Evolutionary conservation across 2,797 vertebrate genomes (phyloP).

Genomic region (Syngnathus acus): DNA sequence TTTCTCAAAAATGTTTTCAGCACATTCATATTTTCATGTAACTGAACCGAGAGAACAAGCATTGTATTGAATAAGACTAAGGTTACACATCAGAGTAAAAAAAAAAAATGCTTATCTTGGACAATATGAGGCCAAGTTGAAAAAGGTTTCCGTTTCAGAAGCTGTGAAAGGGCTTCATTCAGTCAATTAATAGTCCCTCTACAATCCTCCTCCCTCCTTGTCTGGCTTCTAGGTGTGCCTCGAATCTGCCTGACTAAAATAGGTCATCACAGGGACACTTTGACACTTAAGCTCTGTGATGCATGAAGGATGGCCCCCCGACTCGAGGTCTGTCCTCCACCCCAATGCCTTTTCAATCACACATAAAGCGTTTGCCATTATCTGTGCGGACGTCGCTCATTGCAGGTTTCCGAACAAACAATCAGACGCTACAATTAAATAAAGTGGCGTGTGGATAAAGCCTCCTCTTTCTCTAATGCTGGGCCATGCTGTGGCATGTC

Average conservation of each 20-base stretch:
- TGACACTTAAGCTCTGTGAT: slow-evolving; percentile 30
- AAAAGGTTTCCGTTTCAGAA: too few relatives aligned
- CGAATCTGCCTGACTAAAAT: slow-evolving; percentile 18
- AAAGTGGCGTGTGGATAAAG: neutral
- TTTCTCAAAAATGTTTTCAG: too few relatives aligned
- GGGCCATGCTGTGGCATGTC: neutral
- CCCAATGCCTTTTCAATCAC: neutral
- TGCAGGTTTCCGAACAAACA: neutral
- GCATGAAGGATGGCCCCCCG: slow-evolving; percentile 36
- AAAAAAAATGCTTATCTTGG: too few relatives aligned
- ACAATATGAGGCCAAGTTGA: too few relatives aligned
- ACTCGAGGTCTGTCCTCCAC: slow-evolving; percentile 2
- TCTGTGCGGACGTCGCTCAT: slow-evolving; percentile 8
- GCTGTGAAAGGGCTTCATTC: too few relatives aligned
- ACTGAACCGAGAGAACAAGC: too few relatives aligned
- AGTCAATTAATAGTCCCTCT: too few relatives aligned
- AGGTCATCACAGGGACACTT: slow-evolving; percentile 20
- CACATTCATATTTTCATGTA: too few relatives aligned
- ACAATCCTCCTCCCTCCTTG: neutral
- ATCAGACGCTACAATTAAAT: neutral
- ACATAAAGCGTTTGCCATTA: slow-evolving; percentile 1
- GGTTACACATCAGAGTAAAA: too few relatives aligned
- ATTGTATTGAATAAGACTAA: too few relatives aligned
- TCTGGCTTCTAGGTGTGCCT: neutral
- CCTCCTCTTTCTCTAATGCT: neutral